These are phyloP conservation scores for Portunus trituberculatus DNA, from an alignment of 1,140 invertebrate species.

Conservation along the genomic window DNA sequence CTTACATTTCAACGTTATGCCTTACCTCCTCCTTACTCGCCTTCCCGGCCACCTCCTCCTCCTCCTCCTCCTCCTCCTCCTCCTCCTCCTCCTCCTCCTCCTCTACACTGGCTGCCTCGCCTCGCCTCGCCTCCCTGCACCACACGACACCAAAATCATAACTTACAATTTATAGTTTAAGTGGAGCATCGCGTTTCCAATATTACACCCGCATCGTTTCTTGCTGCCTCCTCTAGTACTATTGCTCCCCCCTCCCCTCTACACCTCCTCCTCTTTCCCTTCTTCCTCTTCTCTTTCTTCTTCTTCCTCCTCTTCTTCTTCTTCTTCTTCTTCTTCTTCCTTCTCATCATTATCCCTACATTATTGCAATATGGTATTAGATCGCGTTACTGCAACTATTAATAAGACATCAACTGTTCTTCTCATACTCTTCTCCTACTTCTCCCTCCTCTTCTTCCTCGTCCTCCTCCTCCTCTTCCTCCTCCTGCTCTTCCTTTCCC, in stretches of 20 bases:
- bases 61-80: not conserved
- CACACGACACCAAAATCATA: slow-evolving; percentile 10
- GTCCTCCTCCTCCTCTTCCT: not conserved
- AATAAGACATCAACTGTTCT: no score
- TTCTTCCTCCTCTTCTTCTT: no score
- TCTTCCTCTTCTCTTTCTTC: not conserved
- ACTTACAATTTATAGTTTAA: slow-evolving; percentile 24
- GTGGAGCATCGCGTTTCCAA: not conserved
- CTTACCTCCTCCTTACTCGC: not conserved
- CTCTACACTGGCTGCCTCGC: not conserved
- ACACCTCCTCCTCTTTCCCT: not conserved
- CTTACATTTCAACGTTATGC: not conserved
- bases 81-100: not conserved
- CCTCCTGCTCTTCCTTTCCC: not conserved
- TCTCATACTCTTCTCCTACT: no score
- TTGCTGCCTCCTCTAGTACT: not conserved
- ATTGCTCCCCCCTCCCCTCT: not conserved
- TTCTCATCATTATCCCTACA: not conserved
- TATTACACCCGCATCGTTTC: not conserved
- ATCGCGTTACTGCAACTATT: no score
- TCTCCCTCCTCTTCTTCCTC: no score
- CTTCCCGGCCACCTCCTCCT: not conserved
- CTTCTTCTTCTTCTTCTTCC: not conserved
- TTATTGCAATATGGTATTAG: no score
- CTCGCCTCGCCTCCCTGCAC: not conserved